Evolutionary conservation across 2,888 invertebrate species (phyloP).

Genomic region (Clepsis dumicolana): DNA sequence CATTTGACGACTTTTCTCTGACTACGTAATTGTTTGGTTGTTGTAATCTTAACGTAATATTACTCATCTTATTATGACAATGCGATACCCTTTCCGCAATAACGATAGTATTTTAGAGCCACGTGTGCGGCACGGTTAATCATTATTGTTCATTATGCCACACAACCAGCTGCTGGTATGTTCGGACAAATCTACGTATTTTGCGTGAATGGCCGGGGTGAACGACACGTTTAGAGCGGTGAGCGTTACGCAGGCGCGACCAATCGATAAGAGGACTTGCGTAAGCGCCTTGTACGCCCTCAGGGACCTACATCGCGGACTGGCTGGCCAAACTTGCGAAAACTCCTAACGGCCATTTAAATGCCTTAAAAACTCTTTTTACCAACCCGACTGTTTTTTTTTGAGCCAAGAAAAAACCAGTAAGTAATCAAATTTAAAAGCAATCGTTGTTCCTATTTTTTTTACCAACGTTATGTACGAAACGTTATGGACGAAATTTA

Average conservation of each 20-base stretch:
- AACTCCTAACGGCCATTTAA: constrained; percentile 4
- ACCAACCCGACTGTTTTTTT: too few relatives aligned
- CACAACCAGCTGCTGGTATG: constrained; percentile 60
- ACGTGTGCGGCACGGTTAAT: constrained; percentile 15
- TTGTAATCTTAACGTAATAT: not conserved
- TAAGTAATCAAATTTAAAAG: not conserved
- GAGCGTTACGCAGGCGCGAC: constrained; percentile 72
- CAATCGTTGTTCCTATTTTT: not conserved
- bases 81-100: not conserved
- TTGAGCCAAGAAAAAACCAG: too few relatives aligned
- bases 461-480: too few relatives aligned
- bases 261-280: constrained; percentile 76
- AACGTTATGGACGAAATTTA: not conserved
- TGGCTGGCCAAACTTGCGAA: constrained; percentile 6
- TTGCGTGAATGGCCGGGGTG: constrained; percentile 74
- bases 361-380: too few relatives aligned
- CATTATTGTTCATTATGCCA: constrained; percentile 37
- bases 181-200: constrained; percentile 45
- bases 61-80: not conserved
- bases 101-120: not conserved
- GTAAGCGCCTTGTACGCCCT: constrained; percentile 74
- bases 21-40: too few relatives aligned
- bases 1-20: too few relatives aligned
- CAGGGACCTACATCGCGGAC: constrained; percentile 60
- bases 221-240: constrained; percentile 74